phyloP scores from a whole-genome alignment of 2,888 invertebrate species.

The Nomada lathburiana region DNA sequence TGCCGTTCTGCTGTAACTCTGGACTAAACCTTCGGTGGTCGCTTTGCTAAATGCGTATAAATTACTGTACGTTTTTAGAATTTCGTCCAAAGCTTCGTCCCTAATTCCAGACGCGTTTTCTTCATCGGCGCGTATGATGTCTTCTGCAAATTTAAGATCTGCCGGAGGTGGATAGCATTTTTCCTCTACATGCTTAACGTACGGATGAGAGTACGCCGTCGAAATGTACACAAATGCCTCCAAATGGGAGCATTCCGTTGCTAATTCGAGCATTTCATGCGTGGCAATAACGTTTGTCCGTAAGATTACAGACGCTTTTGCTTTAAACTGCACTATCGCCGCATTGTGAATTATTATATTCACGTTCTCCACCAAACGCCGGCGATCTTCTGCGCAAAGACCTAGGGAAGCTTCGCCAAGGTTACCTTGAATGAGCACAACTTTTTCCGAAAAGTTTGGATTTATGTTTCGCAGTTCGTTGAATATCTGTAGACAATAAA shows the following conservation, averaged over 20 bases:
- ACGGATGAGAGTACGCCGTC: slow-evolving; percentile 73
- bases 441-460: too few relatives aligned
- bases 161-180: slow-evolving; percentile 73
- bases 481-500: too few relatives aligned
- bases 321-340: slow-evolving; percentile 62
- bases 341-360: slow-evolving; percentile 76
- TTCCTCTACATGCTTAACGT: slow-evolving; percentile 68
- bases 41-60: slow-evolving; percentile 65
- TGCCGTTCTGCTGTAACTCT: too few relatives aligned
- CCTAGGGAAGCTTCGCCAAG: too few relatives aligned
- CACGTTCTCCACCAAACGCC: slow-evolving; percentile 60
- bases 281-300: slow-evolving; percentile 62
- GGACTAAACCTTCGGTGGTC: too few relatives aligned
- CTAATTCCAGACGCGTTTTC: slow-evolving; percentile 2
- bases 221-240: slow-evolving; percentile 73
- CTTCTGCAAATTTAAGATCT: slow-evolving; percentile 69
- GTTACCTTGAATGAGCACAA: too few relatives aligned
- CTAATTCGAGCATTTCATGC: too few relatives aligned
- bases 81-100: too few relatives aligned
- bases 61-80: slow-evolving; percentile 70
- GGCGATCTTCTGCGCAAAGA: neutral
- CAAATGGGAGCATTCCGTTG: too few relatives aligned
- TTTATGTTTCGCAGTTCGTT: too few relatives aligned
- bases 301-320: slow-evolving; percentile 56
- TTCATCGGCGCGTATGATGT: slow-evolving; percentile 65